Conservation (phyloP, 2,797 vertebrate genomes). For the Anas flavirostris region DNA sequence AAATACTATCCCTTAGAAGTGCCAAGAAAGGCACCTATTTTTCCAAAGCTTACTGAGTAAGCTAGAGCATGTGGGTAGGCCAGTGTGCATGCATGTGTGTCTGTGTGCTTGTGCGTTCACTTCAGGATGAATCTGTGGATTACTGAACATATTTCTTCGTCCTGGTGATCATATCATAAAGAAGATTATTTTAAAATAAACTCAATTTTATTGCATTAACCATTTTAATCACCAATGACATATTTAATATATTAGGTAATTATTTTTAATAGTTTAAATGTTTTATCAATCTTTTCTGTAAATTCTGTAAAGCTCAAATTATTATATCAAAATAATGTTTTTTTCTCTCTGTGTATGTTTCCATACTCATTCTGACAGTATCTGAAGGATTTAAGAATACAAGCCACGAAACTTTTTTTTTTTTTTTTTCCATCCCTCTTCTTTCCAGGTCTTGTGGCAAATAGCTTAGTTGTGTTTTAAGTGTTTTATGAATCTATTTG, state of each 20-base stretch:
- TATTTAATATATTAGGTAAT: not conserved
- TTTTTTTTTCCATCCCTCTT: not conserved
- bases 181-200: not conserved
- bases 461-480: conserved; percentile 47
- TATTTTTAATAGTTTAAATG: conserved; percentile 26
- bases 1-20: not conserved
- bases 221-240: not conserved
- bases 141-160: not conserved
- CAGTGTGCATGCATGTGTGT: too few species aligned
- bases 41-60: not conserved
- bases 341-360: not conserved
- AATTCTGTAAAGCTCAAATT: conserved; percentile 23
- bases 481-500: conserved; percentile 51
- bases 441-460: conserved; percentile 1
- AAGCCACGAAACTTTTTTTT: not conserved
- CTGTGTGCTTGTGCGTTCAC: conserved; percentile 46
- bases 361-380: not conserved
- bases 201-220: not conserved
- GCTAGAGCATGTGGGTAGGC: not conserved
- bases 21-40: not conserved
- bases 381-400: not conserved
- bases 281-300: conserved; percentile 29
- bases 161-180: not conserved
- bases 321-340: conserved; percentile 53
- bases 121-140: conserved; percentile 30